Base-by-base conservation (phyloP, 1,140 invertebrate genomes). In the Panulirus ornatus region DNA sequence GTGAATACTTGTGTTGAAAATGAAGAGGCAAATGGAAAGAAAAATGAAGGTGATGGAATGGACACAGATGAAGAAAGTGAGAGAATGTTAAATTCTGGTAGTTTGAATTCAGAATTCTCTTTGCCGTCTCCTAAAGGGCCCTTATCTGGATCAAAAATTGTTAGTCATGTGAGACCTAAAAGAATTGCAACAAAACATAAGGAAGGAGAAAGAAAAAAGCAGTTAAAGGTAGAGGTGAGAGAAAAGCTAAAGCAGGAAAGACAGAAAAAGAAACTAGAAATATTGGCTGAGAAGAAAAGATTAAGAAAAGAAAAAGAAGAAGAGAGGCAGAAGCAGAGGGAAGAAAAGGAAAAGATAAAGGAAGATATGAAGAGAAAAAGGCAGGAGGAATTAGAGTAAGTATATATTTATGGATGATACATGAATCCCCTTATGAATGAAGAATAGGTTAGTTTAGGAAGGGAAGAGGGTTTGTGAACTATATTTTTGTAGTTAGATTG, bases 311-410 rank as follows among this genome's bases (percentile, higher is more conserved):
- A 70, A 66, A 36, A 42, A 38, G 54, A 54, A 2, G 16, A 63
- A 63, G 22, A 42, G 27, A 22, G 40, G 38, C 47, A 6, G 76
- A 76, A 19, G n/a, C 22, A 34, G 42, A 76, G n/a, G n/a, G n/a
- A n/a, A 11, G 73, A 42, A 42, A 22, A 44, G 9, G 42, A 51
- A 27, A 76, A 84, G 75, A 92, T 58, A 91, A 47, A 88, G 58
- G 91, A 90, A 75, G 79, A 92, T 66, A 86, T 22, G n/a, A 88
- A 86, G 82, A 93, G 40, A 82, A 78, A 88, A 71, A 84, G 79
- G 76, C 82, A 79, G 81, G 92, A 91, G 85, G 79, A 90, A 81
- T 86, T 78, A 71, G 91, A n/a, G n/a, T n/a, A n/a, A n/a, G n/a
- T n/a, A n/a, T n/a, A n/a, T n/a, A n/a, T n/a, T n/a, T n/a, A n/a